These are phyloP conservation scores for Dendroctonus ponderosae DNA, from an alignment of 1,140 invertebrate species.

Conservation along the genomic window DNA sequence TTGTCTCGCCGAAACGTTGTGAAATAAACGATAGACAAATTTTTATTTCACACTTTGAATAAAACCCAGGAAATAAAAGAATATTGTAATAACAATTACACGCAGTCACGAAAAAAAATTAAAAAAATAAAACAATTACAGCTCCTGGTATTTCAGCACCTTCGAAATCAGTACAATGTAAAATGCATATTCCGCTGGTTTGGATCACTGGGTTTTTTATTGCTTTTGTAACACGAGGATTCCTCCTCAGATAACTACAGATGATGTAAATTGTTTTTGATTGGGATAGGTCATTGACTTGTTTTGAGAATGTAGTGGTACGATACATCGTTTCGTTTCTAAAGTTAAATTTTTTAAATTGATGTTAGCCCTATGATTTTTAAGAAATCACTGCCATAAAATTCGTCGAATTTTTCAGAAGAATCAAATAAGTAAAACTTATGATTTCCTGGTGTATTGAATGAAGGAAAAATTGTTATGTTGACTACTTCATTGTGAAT, in stretches of 20 bases:
- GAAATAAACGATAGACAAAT: too few species aligned
- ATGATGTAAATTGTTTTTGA: neutral
- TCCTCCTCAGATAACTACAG: conserved; percentile 2
- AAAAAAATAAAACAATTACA: too few species aligned
- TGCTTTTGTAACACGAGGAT: conserved; percentile 3
- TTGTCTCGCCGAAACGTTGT: too few species aligned
- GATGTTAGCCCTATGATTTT: conserved; percentile 3
- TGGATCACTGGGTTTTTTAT: conserved; percentile 19
- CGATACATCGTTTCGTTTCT: conserved; percentile 2
- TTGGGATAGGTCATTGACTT: too few species aligned
- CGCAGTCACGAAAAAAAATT: too few species aligned
- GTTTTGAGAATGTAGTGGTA: too few species aligned
- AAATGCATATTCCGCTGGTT: too few species aligned
- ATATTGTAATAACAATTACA: too few species aligned
- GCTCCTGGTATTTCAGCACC: too few species aligned
- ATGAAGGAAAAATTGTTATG: conserved; percentile 21
- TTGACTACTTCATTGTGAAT: conserved; percentile 25
- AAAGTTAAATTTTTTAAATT: conserved; percentile 7
- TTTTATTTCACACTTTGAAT: too few species aligned
- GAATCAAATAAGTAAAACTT: conserved; percentile 20
- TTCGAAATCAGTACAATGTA: too few species aligned
- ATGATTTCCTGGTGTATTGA: conserved; percentile 14
- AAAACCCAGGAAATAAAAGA: too few species aligned
- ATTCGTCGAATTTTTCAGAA: conserved; percentile 1
- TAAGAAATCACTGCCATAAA: conserved; percentile 12